phyloP scores from a whole-genome alignment of 1,140 invertebrate genomes.

The Scaptomyza pallida region DNA sequence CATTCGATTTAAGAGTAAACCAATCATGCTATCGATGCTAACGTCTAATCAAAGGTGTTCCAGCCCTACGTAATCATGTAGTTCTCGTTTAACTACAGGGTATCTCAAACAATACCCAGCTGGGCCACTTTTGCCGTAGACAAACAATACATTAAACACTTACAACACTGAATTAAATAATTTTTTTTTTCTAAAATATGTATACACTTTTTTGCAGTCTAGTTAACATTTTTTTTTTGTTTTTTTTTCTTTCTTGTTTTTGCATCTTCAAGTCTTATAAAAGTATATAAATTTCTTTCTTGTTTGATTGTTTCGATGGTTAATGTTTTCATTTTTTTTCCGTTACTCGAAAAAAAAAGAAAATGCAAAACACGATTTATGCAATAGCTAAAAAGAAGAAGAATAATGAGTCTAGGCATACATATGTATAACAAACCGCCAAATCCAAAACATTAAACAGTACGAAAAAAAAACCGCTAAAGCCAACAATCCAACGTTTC shows the following conservation, averaged over 20 bases:
- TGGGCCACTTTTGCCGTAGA: constrained; percentile 17
- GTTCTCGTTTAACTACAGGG: too few species aligned
- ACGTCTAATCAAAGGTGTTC: constrained; percentile 20
- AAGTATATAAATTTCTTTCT: constrained; percentile 83
- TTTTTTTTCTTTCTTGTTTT: constrained; percentile 20
- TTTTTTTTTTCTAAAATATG: constrained; percentile 3
- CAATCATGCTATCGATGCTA: constrained; percentile 3
- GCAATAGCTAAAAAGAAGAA: constrained; percentile 5
- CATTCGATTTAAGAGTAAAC: constrained; percentile 37
- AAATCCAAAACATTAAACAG: constrained; percentile 27
- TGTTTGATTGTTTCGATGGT: constrained; percentile 83
- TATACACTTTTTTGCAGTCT: too few species aligned
- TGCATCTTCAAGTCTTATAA: constrained; percentile 59
- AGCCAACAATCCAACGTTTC: constrained; percentile 2
- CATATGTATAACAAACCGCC: constrained; percentile 29
- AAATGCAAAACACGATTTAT: not conserved
- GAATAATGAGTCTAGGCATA: not conserved
- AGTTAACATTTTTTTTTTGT: constrained; percentile 23
- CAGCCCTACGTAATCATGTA: not conserved
- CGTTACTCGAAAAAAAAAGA: constrained; percentile 50
- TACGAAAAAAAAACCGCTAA: too few species aligned
- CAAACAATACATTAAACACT: constrained; percentile 13
- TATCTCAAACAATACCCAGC: not conserved
- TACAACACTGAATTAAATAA: constrained; percentile 21
- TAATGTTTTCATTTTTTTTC: constrained; percentile 82